These are phyloP conservation scores for Xyrauchen texanus DNA, from an alignment of 2,113 vertebrate species.

Conservation along the genomic window DNA sequence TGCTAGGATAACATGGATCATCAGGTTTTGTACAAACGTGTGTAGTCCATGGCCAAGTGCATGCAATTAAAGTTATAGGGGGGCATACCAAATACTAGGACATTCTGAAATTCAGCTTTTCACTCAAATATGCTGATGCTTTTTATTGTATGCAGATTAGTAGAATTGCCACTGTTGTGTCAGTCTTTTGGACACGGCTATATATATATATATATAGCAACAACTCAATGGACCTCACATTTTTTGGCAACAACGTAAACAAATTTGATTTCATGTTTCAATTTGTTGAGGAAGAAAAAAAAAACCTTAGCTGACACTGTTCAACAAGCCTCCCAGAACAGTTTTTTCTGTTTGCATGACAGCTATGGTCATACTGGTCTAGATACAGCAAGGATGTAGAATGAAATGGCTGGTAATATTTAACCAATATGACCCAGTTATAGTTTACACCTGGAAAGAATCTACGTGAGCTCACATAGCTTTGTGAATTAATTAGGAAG, in stretches of 20 bases:
- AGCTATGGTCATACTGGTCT: neutral
- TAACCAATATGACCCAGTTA: slow-evolving; percentile 37
- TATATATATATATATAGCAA: too few relatives aligned
- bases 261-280: neutral
- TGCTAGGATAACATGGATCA: too few relatives aligned
- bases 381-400: neutral
- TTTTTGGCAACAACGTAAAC: neutral
- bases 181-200: too few relatives aligned
- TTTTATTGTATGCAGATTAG: too few relatives aligned
- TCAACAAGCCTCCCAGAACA: neutral
- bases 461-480: too few relatives aligned
- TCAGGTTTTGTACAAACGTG: too few relatives aligned
- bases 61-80: too few relatives aligned
- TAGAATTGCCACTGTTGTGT: too few relatives aligned
- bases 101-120: too few relatives aligned
- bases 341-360: slow-evolving; percentile 1
- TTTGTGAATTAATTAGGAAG: neutral
- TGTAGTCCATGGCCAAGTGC: too few relatives aligned
- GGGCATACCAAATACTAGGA: too few relatives aligned
- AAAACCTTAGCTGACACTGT: neutral
- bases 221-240: neutral
- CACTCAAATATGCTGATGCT: too few relatives aligned
- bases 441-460: neutral
- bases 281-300: neutral
- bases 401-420: slow-evolving; percentile 34